Evolutionary conservation across 2,113 vertebrate species (phyloP).

Genomic region (Haemorhous mexicanus): DNA sequence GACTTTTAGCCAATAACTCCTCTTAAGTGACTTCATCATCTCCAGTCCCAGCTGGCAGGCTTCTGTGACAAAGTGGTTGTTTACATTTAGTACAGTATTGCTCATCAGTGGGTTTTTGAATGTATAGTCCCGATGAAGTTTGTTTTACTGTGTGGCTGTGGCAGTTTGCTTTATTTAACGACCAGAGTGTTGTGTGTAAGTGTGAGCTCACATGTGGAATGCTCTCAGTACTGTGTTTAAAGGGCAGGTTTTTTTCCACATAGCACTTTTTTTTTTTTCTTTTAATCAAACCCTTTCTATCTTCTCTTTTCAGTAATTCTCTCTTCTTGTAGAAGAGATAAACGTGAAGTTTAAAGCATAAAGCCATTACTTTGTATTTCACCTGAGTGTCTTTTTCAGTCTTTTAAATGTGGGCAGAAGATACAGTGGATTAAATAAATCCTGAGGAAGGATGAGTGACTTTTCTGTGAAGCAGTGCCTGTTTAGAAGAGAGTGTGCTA

Average conservation of each 20-base stretch:
- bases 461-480: constrained; percentile 18
- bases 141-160: constrained; percentile 39
- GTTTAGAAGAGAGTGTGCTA: neutral
- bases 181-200: neutral
- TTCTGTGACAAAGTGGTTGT: constrained; percentile 49
- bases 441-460: neutral
- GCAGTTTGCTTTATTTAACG: constrained; percentile 46
- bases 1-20: constrained; percentile 20
- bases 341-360: constrained; percentile 36
- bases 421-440: neutral
- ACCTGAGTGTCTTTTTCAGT: neutral
- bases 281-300: constrained; percentile 22
- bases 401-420: neutral
- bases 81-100: constrained; percentile 58
- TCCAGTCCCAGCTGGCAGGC: constrained; percentile 46
- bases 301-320: constrained; percentile 15
- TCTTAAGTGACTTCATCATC: constrained; percentile 38
- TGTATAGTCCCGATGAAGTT: constrained; percentile 21
- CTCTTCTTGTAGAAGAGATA: constrained; percentile 46
- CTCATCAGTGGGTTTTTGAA: constrained; percentile 27
- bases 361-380: constrained; percentile 31
- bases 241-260: constrained; percentile 56
- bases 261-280: constrained; percentile 55
- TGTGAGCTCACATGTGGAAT: constrained; percentile 8
- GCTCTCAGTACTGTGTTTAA: constrained; percentile 48